A percentile compares a stretch with the other conserved stretches of the same genome.
Conservation (phyloP, 1,140 invertebrate species). For the Mercenaria mercenaria region DNA sequence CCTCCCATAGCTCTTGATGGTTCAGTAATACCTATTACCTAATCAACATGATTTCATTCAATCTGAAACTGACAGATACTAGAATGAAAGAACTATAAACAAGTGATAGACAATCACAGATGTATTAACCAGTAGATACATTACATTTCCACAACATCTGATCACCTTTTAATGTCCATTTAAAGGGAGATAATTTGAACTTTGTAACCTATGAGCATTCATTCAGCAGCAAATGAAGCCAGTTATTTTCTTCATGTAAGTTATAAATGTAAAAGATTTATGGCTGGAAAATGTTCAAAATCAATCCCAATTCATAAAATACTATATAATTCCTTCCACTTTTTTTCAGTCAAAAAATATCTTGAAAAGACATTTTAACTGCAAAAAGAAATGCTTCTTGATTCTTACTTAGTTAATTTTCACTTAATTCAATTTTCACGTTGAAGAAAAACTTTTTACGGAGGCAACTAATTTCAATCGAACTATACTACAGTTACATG, state of each 20-base stretch:
- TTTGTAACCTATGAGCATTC: too few species aligned
- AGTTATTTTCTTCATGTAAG: too few species aligned
- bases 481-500: background rate
- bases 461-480: background rate
- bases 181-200: background rate
- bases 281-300: too few species aligned
- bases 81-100: background rate
- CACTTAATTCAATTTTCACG: background rate
- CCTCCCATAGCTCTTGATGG: background rate
- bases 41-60: background rate
- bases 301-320: too few species aligned
- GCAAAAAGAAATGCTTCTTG: too few species aligned
- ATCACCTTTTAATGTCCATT: background rate
- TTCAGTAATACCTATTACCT: constrained; percentile 21
- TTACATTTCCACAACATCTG: background rate
- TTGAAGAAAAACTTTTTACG: background rate
- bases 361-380: too few species aligned
- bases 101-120: constrained; percentile 14
- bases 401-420: background rate
- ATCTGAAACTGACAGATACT: background rate
- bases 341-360: too few species aligned
- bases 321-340: too few species aligned
- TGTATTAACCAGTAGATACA: background rate
- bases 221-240: too few species aligned
- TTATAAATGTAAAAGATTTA: too few species aligned